Evolutionary conservation across 23 tunicate species (phyloP).

Genomic region (Corella eumyota): DNA sequence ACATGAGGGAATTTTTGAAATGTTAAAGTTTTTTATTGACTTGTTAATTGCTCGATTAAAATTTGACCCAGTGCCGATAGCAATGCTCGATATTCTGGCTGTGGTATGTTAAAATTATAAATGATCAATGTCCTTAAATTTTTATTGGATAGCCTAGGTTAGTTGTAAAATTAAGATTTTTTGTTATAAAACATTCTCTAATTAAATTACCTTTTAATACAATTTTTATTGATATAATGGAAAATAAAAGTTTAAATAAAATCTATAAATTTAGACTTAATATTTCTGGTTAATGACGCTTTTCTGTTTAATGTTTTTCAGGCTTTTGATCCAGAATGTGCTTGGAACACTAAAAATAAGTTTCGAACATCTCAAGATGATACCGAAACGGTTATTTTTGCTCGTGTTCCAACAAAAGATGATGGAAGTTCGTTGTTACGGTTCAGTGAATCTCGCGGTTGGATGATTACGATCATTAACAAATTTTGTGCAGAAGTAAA

Average conservation of each 20-base stretch:
- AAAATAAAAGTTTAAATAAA: background rate
- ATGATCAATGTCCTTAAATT: background rate
- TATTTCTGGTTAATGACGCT: background rate
- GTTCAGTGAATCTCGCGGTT: conserved; percentile 35
- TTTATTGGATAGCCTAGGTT: too few relatives aligned
- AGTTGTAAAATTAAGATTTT: too few relatives aligned
- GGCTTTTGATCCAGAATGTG: conserved; percentile 70
- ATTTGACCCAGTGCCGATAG: conserved; percentile 32
- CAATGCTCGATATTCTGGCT: conserved; percentile 37
- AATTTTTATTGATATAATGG: background rate
- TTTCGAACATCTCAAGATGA: conserved; percentile 12
- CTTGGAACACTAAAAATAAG: conserved; percentile 60
- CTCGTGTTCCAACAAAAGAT: conserved; percentile 32
- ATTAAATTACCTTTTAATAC: too few relatives aligned
- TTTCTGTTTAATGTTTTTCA: conserved; percentile 1
- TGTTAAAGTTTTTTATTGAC: conserved; percentile 55
- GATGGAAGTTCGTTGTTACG: conserved; percentile 6
- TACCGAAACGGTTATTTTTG: conserved; percentile 43
- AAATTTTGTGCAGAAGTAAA: conserved; percentile 35
- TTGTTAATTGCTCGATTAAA: conserved; percentile 35
- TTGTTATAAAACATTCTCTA: too few relatives aligned
- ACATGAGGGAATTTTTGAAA: conserved; percentile 76
- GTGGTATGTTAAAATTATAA: conserved; percentile 11
- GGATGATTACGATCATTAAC: conserved; percentile 76
- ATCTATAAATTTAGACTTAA: background rate